Evolutionary conservation across 2,797 vertebrate species (phyloP).

Genomic region (Oophaga sylvatica): DNA sequence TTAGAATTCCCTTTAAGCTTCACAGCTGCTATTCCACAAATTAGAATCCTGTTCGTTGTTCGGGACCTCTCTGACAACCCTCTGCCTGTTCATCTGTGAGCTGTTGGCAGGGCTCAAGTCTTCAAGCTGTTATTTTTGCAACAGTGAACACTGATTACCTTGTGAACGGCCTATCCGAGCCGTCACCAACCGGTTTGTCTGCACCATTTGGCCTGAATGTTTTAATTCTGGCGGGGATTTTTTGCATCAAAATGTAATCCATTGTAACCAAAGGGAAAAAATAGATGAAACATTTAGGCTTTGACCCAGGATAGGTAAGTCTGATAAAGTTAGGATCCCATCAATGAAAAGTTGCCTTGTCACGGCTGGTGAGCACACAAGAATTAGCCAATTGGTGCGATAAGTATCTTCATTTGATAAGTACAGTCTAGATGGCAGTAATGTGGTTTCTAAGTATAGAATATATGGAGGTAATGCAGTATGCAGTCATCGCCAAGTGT

Average conservation of each 20-base stretch:
- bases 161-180: slow-evolving; percentile 33
- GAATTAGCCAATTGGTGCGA: no score
- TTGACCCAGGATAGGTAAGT: no score
- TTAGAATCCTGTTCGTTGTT: slow-evolving; percentile 4
- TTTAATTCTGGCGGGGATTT: background rate
- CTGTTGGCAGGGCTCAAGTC: slow-evolving; percentile 29
- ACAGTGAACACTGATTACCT: slow-evolving; percentile 56
- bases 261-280: background rate
- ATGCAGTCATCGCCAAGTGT: no score
- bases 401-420: no score
- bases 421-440: no score
- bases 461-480: no score
- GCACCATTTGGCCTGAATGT: slow-evolving; percentile 15
- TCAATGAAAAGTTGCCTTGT: no score
- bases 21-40: slow-evolving; percentile 24
- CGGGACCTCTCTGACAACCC: slow-evolving; percentile 27
- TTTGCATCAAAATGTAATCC: slow-evolving; percentile 8
- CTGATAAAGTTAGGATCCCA: no score
- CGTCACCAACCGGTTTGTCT: slow-evolving; percentile 23
- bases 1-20: background rate
- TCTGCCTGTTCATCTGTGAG: slow-evolving; percentile 43
- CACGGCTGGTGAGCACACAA: no score
- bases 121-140: slow-evolving; percentile 59
- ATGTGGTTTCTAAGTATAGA: no score
- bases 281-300: no score